A percentile compares a stretch with the other conserved stretches of the same genome.
phyloP scores from a whole-genome alignment of 2,797 vertebrate species.

The Protonibea diacanthus region DNA sequence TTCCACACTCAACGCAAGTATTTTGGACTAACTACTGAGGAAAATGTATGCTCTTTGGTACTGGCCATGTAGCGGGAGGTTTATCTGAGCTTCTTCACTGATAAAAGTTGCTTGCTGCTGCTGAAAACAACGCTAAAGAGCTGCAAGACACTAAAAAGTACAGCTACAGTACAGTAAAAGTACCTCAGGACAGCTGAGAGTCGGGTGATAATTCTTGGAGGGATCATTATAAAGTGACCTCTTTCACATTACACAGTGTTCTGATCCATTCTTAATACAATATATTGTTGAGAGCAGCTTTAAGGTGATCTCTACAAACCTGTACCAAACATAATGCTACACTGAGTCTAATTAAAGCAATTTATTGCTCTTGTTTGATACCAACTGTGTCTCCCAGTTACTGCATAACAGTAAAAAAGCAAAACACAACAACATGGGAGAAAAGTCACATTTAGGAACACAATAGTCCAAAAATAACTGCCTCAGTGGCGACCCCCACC shows the following conservation, averaged over 20 bases:
- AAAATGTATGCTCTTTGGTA: not conserved
- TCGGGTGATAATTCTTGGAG: not conserved
- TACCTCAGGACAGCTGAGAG: not conserved
- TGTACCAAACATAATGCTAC: not conserved
- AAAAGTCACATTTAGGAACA: not conserved
- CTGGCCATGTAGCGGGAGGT: not conserved
- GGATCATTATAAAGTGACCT: not conserved
- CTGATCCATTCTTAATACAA: not conserved
- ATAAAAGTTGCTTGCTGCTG: not conserved
- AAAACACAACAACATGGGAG: not conserved
- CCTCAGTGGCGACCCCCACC: not conserved
- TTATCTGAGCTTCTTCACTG: not conserved
- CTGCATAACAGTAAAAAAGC: not conserved
- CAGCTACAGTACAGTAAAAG: too few species aligned
- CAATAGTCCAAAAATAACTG: not conserved
- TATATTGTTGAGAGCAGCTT: not conserved
- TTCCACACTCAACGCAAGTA: too few species aligned
- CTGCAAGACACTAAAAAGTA: not conserved
- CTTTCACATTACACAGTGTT: too few species aligned
- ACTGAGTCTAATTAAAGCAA: not conserved
- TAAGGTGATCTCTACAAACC: not conserved
- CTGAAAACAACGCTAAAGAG: not conserved
- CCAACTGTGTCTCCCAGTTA: not conserved
- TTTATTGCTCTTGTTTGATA: not conserved
- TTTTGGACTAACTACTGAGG: too few species aligned